Conservation (phyloP, 2,797 vertebrate genomes). For the Atherinosoma microstoma region DNA sequence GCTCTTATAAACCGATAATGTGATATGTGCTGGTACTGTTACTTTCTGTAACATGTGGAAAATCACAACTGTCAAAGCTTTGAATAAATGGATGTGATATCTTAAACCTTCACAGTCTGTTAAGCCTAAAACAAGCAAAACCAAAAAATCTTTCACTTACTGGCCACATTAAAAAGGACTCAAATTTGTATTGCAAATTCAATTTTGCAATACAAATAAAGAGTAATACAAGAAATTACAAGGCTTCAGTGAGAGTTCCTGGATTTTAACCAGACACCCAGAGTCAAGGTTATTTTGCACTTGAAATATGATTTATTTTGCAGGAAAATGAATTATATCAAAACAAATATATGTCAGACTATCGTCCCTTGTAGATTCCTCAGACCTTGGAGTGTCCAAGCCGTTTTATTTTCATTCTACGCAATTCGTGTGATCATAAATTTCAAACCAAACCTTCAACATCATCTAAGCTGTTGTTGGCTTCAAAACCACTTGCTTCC, state of each 20-base stretch:
- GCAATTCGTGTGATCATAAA: constrained; percentile 1
- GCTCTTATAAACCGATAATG: constrained; percentile 26
- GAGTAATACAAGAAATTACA: background rate
- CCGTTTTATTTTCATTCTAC: background rate
- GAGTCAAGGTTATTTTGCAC: background rate
- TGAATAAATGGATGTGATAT: constrained; percentile 38
- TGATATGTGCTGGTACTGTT: constrained; percentile 13
- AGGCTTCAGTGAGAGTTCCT: constrained; percentile 5
- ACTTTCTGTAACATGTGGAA: constrained; percentile 17
- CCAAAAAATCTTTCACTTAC: background rate
- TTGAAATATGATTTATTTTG: constrained; percentile 1
- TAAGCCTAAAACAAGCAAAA: constrained; percentile 1
- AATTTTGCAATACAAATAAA: constrained; percentile 1
- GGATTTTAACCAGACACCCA: constrained; percentile 8
- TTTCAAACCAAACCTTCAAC: constrained; percentile 10
- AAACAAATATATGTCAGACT: background rate
- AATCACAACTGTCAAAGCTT: constrained; percentile 25
- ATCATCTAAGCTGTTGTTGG: background rate
- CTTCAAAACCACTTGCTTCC: background rate
- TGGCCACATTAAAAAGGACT: background rate
- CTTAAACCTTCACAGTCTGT: background rate
- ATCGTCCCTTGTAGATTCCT: background rate
- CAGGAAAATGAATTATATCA: background rate
- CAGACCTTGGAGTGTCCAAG: background rate
- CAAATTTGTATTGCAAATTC: background rate